Percentiles rank a stretch among this genome's conserved stretches.
Evolutionary conservation across 1,140 invertebrate genomes (phyloP).

Genomic region (Antheraea mylitta): DNA sequence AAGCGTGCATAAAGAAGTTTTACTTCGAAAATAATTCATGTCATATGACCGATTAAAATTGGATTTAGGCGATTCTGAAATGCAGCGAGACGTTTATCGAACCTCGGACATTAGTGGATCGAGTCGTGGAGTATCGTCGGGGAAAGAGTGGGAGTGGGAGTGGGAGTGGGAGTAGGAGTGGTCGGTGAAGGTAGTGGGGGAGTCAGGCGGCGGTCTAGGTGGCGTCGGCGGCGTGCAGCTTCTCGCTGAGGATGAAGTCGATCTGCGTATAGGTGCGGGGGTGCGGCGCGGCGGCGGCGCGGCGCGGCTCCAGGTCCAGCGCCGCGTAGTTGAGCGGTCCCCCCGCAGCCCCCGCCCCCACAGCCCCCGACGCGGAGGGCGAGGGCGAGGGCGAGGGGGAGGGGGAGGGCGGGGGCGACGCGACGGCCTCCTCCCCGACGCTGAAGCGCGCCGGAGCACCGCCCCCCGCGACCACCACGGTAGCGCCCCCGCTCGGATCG

Average conservation of each 20-base stretch:
- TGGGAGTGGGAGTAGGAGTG: no score
- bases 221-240: conserved; percentile 40
- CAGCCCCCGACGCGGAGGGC: no score
- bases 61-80: no score
- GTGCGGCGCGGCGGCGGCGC: conserved; percentile 31
- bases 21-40: no score
- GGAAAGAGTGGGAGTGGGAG: no score
- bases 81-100: no score
- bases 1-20: no score
- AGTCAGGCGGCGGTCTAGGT: conserved; percentile 16
- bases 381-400: not conserved
- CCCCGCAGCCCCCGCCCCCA: conserved; percentile 16
- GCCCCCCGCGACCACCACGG: conserved; percentile 18
- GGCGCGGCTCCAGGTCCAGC: conserved; percentile 59
- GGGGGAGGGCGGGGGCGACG: not conserved
- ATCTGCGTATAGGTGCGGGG: conserved; percentile 63
- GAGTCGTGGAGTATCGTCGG: no score
- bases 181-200: no score
- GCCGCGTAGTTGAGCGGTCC: conserved; percentile 55
- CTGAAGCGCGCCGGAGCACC: conserved; percentile 22
- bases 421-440: not conserved
- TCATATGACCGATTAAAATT: no score
- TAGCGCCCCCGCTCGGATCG: conserved; percentile 6
- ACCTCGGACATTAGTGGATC: no score
- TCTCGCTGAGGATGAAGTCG: conserved; percentile 60